These are phyloP conservation scores for Accipiter cooperii DNA, from an alignment of 2,113 vertebrate genomes.

Conservation along the genomic window DNA sequence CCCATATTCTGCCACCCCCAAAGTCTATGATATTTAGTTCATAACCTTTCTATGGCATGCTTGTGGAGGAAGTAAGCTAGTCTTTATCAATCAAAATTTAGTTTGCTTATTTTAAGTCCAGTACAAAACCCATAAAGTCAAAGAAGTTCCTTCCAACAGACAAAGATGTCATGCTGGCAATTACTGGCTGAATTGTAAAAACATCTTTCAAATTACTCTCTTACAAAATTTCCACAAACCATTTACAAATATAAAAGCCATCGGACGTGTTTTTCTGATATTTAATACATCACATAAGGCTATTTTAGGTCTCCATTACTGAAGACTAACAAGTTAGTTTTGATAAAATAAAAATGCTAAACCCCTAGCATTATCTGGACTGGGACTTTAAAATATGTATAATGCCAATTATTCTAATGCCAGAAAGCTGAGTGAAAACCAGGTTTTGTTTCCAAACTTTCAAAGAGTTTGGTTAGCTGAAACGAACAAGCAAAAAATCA, in stretches of 20 bases:
- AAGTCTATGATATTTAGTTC: not conserved
- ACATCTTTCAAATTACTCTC: not conserved
- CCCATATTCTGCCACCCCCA: not conserved
- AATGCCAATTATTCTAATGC: not conserved
- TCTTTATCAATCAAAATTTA: not conserved
- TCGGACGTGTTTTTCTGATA: not conserved
- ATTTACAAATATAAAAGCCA: not conserved
- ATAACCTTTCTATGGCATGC: not conserved
- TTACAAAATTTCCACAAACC: not conserved
- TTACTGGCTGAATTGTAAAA: not conserved
- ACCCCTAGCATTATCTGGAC: not conserved
- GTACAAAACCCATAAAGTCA: not conserved
- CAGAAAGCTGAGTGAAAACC: not conserved
- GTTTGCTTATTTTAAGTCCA: not conserved
- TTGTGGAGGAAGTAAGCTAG: not conserved
- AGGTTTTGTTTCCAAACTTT: not conserved
- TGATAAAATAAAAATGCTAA: not conserved
- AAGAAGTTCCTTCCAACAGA: not conserved
- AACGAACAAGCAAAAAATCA: constrained; percentile 5
- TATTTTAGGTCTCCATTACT: not conserved
- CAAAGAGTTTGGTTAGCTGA: not conserved
- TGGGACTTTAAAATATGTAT: not conserved
- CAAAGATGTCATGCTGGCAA: not conserved
- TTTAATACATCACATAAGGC: not conserved
- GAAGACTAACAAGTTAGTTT: not conserved